Evolutionary conservation across 2,888 invertebrate species (phyloP).

Genomic region (Stenchaetothrips biformis): DNA sequence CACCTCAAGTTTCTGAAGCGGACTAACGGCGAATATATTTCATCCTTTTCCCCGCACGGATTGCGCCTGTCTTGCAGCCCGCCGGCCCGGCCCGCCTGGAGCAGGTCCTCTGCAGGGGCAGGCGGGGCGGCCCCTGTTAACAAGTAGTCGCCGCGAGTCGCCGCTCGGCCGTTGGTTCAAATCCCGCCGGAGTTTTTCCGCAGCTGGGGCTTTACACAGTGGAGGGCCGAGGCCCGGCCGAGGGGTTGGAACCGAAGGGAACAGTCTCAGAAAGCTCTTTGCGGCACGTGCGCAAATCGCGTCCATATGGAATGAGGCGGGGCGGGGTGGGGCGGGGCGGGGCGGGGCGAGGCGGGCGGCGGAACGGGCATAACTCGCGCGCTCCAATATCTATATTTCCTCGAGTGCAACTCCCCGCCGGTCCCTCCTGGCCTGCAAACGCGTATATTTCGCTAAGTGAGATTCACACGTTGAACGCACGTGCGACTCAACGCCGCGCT

Average conservation of each 20-base stretch:
- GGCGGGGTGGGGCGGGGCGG: neutral
- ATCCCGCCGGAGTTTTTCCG: no score
- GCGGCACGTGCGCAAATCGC: constrained; percentile 16
- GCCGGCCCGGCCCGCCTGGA: no score
- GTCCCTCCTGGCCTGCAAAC: neutral
- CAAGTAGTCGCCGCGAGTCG: no score
- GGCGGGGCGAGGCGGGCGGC: neutral
- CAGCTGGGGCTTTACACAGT: no score
- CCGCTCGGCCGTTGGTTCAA: no score
- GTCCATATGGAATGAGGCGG: constrained; percentile 1
- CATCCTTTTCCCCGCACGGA: no score
- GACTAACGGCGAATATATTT: no score
- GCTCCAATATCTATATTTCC: constrained; percentile 21
- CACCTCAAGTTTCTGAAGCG: no score
- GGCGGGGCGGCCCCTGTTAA: no score
- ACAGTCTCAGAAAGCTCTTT: neutral
- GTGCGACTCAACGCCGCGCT: neutral
- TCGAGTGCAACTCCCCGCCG: neutral
- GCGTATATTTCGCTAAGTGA: constrained; percentile 19
- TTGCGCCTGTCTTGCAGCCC: no score
- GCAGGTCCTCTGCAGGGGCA: no score
- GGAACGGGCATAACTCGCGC: neutral
- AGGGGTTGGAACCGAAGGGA: neutral
- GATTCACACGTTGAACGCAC: constrained; percentile 22
- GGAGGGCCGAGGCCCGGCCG: no score